Evolutionary conservation across 2,113 vertebrate species (phyloP), one percentile per base, ranked within the genome.

Genomic region (Macrotis lagotis): DNA sequence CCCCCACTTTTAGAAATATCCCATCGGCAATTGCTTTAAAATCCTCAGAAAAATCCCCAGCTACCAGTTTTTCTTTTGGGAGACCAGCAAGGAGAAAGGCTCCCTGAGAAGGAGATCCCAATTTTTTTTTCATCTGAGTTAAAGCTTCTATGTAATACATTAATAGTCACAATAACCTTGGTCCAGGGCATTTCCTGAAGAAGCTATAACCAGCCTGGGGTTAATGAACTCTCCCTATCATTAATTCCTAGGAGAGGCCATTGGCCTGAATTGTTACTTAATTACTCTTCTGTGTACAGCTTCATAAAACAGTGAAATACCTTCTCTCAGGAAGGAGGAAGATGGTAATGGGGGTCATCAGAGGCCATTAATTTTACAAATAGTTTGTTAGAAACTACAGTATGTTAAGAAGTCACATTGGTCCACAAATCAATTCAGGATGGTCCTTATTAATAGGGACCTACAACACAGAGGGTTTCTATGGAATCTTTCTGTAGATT

Each of bases 191-290:
- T 97, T 97, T 98, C 97, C 97, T 97, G 96, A 53, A 93, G 94
- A 97, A 96, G 97, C 96, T 95, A 90, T 96, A 96, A 96, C 96
- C 97, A 96, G 97, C 95, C 95, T 96, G 95, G 95, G 96, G 97
- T 98, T 98, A 98, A 97, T 97, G 97, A 97, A 98, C 97, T 97
- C 97, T 97, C 96, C 92, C 94, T 95, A 96, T 92, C 97, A 97
- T 98, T 97, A 97, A 96, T 97, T 97, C 96, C 97, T 97, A 91
- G 93, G 95, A 98, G 95, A 97, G 97, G 97, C 97, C 97, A 96
- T 97, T 97, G 97, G 97, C 97, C 97, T 98, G 97, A 97, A 98
- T 97, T 97, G 97, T 97, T 98, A 96, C 97, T 97, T 97, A 97
- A 97, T 98, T 97, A 97, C 96, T 97, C 97, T 97, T 97, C 95